Conservation (phyloP, 1,140 invertebrate species). For the Drosophila rufa region DNA sequence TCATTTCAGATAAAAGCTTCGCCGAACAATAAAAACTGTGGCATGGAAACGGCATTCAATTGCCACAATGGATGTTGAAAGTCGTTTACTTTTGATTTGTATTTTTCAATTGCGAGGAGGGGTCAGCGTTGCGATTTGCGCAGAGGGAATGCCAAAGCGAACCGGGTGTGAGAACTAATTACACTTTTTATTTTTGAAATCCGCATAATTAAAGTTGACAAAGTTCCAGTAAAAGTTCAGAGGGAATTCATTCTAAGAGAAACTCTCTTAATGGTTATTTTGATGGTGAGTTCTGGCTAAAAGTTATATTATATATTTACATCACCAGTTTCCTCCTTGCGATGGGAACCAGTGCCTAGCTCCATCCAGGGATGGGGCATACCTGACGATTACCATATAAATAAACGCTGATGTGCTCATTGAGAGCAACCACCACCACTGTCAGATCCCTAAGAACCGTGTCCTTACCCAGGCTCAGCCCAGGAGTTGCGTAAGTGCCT, state of each 20-base stretch:
- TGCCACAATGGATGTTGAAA: constrained; percentile 15
- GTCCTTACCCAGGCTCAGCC: constrained; percentile 36
- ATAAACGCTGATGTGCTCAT: neutral
- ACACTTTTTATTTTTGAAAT: constrained; percentile 1
- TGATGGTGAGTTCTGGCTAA: too few species aligned
- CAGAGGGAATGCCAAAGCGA: neutral
- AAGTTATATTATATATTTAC: too few species aligned
- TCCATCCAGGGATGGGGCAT: neutral
- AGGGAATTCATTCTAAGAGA: too few species aligned
- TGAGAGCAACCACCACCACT: neutral
- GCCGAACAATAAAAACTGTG: constrained; percentile 6
- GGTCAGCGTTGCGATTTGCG: neutral
- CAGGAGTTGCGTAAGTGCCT: constrained; percentile 74
- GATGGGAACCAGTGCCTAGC: neutral
- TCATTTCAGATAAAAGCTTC: neutral
- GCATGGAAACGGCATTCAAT: constrained; percentile 8
- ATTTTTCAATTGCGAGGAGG: neutral
- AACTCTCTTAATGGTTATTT: too few species aligned
- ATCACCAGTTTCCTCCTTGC: constrained; percentile 1
- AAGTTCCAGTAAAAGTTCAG: too few species aligned
- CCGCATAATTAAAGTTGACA: neutral
- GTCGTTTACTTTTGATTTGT: constrained; percentile 6
- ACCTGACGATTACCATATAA: constrained; percentile 30
- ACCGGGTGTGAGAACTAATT: constrained; percentile 4
- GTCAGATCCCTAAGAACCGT: constrained; percentile 3